A percentile compares a stretch with the other conserved stretches of the same genome.
phyloP scores from a whole-genome alignment of 2,113 vertebrate species.

The Toxostoma redivivum region DNA sequence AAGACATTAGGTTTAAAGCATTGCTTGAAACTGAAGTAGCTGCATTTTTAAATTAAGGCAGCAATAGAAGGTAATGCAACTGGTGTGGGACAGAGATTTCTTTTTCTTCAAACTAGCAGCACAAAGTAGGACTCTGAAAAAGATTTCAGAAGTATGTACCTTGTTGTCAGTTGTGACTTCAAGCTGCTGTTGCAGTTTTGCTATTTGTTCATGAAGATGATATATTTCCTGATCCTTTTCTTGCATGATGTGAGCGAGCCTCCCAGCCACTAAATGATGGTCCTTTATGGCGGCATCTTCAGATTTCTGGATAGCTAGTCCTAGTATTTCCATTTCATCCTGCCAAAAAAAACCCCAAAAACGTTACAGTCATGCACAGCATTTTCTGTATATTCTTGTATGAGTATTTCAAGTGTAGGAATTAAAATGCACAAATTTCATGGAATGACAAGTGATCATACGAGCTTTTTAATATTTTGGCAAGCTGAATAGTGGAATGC shows the following conservation, averaged over 20 bases:
- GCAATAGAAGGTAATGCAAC: background rate
- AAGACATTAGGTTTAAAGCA: background rate
- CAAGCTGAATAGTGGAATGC: background rate
- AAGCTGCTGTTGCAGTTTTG: conserved; percentile 82
- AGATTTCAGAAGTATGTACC: conserved; percentile 67
- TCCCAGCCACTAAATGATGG: conserved; percentile 78
- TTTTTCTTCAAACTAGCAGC: background rate
- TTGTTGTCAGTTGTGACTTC: conserved; percentile 83
- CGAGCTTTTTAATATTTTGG: background rate
- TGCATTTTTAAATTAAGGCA: background rate
- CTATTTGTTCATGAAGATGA: conserved; percentile 85
- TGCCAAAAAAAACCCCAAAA: conserved; percentile 9
- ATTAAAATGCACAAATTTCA: background rate
- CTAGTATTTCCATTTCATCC: conserved; percentile 74
- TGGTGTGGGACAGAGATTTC: rapidly evolving
- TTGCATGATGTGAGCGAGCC: conserved; percentile 85
- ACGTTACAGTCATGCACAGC: background rate
- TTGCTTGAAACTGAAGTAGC: background rate
- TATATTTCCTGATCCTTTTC: conserved; percentile 89
- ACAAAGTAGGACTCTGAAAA: background rate
- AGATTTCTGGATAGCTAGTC: conserved; percentile 60
- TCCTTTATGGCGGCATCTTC: conserved; percentile 62
- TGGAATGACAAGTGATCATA: background rate
- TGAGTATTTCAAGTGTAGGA: background rate
- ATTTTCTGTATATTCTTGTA: background rate